These are phyloP conservation scores for Eupeodes latifasciatus DNA, from an alignment of 2,888 invertebrate species.

Conservation along the genomic window DNA sequence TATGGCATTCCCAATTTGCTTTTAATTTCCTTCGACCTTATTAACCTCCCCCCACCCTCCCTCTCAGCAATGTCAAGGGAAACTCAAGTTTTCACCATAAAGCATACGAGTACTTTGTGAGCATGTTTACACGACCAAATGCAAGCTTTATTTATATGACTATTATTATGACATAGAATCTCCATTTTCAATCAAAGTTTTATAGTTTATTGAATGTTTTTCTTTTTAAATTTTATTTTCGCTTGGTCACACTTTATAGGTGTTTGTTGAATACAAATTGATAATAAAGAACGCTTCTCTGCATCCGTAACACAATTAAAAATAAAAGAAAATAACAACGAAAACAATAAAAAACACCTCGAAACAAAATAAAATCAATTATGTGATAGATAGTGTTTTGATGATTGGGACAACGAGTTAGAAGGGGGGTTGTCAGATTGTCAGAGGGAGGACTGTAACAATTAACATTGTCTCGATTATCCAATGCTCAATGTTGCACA, in stretches of 20 bases:
- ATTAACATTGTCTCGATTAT: conserved; percentile 51
- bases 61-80: too few species aligned
- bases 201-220: neutral
- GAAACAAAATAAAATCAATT: conserved; percentile 33
- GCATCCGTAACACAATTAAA: conserved; percentile 14
- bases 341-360: conserved; percentile 30
- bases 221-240: neutral
- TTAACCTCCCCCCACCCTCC: too few species aligned
- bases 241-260: conserved; percentile 17
- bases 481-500: conserved; percentile 54
- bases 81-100: too few species aligned
- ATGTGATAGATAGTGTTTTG: neutral
- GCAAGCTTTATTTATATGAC: neutral
- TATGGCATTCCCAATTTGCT: too few species aligned
- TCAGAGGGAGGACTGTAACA: conserved; percentile 34
- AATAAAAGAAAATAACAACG: neutral
- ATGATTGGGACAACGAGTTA: conserved; percentile 4
- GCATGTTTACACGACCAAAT: too few species aligned
- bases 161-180: neutral
- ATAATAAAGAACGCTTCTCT: conserved; percentile 15
- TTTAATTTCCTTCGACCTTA: too few species aligned
- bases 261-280: conserved; percentile 32
- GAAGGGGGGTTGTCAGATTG: neutral
- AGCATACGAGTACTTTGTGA: too few species aligned
- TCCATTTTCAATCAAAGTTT: conserved; percentile 1